phyloP scores from a whole-genome alignment of 2,113 vertebrate species.

The Protobothrops mucrosquamatus region DNA sequence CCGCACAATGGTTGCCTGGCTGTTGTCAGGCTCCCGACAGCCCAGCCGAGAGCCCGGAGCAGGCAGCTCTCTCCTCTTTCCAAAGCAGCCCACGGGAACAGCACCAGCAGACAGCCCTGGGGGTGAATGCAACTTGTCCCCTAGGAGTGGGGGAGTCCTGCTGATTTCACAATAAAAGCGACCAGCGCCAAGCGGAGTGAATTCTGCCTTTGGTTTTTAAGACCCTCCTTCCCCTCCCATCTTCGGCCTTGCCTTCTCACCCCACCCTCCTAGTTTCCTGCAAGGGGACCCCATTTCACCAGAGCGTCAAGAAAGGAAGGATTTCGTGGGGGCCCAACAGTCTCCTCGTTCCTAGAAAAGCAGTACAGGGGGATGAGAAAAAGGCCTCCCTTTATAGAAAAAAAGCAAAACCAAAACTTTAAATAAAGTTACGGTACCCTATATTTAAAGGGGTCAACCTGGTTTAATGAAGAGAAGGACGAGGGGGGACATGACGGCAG shows the following conservation, averaged over 20 bases:
- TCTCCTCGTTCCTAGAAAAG: background rate
- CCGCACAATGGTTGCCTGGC: slow-evolving; percentile 15
- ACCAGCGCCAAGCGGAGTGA: background rate
- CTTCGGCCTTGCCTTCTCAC: background rate
- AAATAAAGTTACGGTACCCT: background rate
- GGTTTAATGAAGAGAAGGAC: no score
- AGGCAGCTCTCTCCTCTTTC: background rate
- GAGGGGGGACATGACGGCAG: no score
- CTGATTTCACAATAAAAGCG: background rate
- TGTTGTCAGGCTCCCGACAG: slow-evolving; percentile 7
- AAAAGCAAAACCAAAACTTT: background rate
- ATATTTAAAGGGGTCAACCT: background rate
- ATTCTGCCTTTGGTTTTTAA: background rate
- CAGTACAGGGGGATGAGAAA: background rate
- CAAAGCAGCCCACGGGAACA: background rate
- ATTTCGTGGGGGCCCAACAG: background rate
- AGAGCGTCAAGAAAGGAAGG: background rate
- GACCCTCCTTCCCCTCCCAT: background rate
- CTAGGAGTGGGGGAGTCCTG: background rate
- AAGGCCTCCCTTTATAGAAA: background rate
- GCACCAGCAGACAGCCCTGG: background rate
- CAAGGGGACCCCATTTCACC: background rate
- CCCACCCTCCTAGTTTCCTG: background rate
- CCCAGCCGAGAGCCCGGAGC: background rate
- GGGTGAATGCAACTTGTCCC: background rate